Base-by-base conservation (phyloP, 2,113 vertebrate species). In the Asarcornis scutulata region DNA sequence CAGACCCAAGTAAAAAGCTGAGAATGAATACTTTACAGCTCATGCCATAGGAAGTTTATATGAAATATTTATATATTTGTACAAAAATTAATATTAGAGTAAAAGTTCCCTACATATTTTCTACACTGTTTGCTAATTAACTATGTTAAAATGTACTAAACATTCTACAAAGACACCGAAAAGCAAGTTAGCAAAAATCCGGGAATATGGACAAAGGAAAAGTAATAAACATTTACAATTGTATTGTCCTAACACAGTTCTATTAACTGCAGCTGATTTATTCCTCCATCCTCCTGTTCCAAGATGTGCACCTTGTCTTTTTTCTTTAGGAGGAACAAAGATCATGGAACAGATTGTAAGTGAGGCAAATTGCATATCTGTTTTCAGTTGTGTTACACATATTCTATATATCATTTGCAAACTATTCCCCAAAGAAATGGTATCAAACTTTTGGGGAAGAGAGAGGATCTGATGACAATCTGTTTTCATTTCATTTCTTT, bases 311-410 rank as follows among this genome's bases (percentile, higher is more conserved):
- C 74, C 67, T 95, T 91, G 78, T 86, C 92, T 96, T 96, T 97
- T 95, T 97, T 88, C 79, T 96, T 93, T 91, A 77, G 74, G 66
- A 95, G 78, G 96, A 98, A 96, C 97, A 97, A 98, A 98, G 97
- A 98, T 98, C 96, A 96, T 42, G 93, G 91, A 98, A 96, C 96
- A 98, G 97, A 98, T 97, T 98, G 95, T 91, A 97, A 97, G 93
- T 89, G 95, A 97, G 92, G 95, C 91, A 97, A 97, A 98, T 96
- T 97, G 86, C 86, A 50, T 97, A 92, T 95, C 95, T 97, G 94
- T 97, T 97, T 97, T 97, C 87, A 95, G 92, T 96, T 97, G 93
- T 97, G 92, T 96, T 96, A 96, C 88, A 96, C 94, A 91, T 96
- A 97, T 96, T 97, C 95, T 94, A 97, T 97, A 95, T 95, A 98